A percentile compares a stretch with the other conserved stretches of the same genome.
Evolutionary conservation across 2,113 vertebrate species (phyloP).

Genomic region (Microcebus tavaratra): DNA sequence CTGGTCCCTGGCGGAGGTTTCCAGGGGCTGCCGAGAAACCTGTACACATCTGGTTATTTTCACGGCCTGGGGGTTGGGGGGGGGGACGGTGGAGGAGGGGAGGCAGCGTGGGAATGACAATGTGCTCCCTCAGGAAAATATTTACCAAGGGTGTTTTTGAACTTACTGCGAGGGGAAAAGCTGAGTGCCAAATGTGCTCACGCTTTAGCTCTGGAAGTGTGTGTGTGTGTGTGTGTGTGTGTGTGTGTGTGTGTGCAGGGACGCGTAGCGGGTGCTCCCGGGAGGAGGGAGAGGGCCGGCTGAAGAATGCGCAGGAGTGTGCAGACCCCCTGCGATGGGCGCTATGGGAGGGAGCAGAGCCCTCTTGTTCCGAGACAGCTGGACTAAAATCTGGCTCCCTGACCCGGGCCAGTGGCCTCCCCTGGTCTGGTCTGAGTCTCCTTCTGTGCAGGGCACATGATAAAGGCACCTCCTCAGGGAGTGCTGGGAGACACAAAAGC

Average conservation of each 20-base stretch:
- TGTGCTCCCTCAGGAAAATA: not conserved
- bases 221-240: not conserved
- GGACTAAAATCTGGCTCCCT: not conserved
- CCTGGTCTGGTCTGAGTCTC: not conserved
- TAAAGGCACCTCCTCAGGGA: not conserved
- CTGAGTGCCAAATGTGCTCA: not conserved
- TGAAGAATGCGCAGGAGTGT: rapidly evolving
- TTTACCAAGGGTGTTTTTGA: constrained; percentile 52
- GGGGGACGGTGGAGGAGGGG: not conserved
- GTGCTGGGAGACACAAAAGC: not conserved
- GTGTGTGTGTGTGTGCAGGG: not conserved
- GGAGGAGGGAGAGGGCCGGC: not conserved
- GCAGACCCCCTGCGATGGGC: rapidly evolving
- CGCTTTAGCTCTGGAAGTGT: not conserved
- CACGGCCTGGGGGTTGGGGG: not conserved
- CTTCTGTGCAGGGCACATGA: not conserved
- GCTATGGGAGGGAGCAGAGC: not conserved
- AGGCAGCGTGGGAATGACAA: constrained; percentile 61
- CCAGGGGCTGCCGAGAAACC: not conserved
- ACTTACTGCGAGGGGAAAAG: not conserved
- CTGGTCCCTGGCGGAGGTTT: constrained; percentile 20
- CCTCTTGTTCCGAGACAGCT: not conserved
- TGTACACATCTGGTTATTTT: constrained; percentile 50
- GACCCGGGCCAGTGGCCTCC: not conserved
- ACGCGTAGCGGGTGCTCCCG: rapidly evolving